Percentiles rank a stretch among this genome's conserved stretches.
These are phyloP conservation scores for Hucho hucho DNA, from an alignment of 2,113 vertebrate genomes.

Conservation along the genomic window DNA sequence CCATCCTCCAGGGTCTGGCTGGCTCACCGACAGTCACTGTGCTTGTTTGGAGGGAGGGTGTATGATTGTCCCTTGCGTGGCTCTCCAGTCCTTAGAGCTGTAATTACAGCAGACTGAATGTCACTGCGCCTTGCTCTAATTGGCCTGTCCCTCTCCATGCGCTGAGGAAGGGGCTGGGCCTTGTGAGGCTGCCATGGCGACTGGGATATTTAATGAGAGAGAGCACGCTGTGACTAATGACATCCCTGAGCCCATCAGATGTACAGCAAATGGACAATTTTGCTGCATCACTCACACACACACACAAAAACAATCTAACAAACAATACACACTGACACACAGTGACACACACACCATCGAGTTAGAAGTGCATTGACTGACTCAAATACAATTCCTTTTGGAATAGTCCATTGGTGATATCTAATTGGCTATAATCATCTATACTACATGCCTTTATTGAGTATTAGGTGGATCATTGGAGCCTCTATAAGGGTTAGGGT, in stretches of 20 bases:
- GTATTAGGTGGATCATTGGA: constrained; percentile 43
- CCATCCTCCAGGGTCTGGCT: neutral
- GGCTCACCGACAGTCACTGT: constrained; percentile 28
- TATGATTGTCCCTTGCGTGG: constrained; percentile 43
- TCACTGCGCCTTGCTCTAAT: constrained; percentile 74
- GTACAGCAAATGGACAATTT: constrained; percentile 71
- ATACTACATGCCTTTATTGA: constrained; percentile 42
- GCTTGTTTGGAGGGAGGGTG: constrained; percentile 48
- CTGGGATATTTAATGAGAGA: constrained; percentile 73
- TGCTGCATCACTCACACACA: constrained; percentile 60
- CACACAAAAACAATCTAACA: constrained; percentile 45
- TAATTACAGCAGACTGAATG: constrained; percentile 73
- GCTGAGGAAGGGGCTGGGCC: constrained; percentile 58
- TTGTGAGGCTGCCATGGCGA: constrained; percentile 76
- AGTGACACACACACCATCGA: constrained; percentile 33
- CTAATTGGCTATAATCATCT: constrained; percentile 25
- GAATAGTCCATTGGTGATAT: constrained; percentile 34
- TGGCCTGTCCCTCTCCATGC: constrained; percentile 73
- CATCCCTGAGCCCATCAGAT: constrained; percentile 75
- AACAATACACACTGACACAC: constrained; percentile 58
- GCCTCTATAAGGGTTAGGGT: no score
- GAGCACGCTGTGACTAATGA: constrained; percentile 78
- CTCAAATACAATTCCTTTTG: constrained; percentile 17
- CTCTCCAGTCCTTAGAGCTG: constrained; percentile 54
- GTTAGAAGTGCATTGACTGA: constrained; percentile 17